Evolutionary conservation across 2,797 vertebrate species (phyloP).

Genomic region (Tiaroga cobitis): DNA sequence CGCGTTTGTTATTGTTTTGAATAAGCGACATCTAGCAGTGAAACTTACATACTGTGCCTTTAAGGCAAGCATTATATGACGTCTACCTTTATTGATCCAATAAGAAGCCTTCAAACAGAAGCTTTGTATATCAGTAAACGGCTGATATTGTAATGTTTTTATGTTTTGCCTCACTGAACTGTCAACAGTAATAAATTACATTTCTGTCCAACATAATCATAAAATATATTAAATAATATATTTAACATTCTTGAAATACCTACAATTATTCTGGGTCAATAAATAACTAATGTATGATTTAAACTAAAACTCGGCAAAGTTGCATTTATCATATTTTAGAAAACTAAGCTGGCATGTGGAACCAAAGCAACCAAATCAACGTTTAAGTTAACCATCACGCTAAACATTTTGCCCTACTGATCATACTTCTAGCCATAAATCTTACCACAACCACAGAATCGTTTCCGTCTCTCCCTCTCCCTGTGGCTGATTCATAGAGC

Average conservation of each 20-base stretch:
- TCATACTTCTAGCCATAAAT: slow-evolving; percentile 1
- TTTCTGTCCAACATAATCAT: not conserved
- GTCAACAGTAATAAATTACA: not conserved
- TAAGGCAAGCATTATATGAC: not conserved
- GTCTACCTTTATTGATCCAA: not conserved
- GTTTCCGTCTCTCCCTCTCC: slow-evolving; percentile 71
- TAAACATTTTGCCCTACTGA: slow-evolving; percentile 22
- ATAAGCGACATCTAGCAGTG: not conserved
- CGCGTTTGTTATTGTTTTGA: not conserved
- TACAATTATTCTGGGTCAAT: not conserved
- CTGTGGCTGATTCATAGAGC: slow-evolving; percentile 79
- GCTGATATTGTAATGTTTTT: not conserved
- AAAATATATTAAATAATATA: not conserved
- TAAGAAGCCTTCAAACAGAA: not conserved
- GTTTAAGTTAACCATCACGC: not conserved
- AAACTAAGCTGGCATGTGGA: not conserved
- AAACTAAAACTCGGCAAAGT: not conserved
- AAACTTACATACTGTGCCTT: not conserved
- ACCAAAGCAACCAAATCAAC: not conserved
- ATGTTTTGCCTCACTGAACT: not conserved
- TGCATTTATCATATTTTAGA: not conserved
- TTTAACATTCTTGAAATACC: not conserved
- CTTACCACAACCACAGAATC: slow-evolving; percentile 68
- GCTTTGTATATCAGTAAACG: not conserved
- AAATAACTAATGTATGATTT: not conserved